A percentile compares a stretch with the other conserved stretches of the same genome.
These are phyloP conservation scores for Leucosticte australis DNA, from an alignment of 2,113 vertebrate species.

Conservation along the genomic window DNA sequence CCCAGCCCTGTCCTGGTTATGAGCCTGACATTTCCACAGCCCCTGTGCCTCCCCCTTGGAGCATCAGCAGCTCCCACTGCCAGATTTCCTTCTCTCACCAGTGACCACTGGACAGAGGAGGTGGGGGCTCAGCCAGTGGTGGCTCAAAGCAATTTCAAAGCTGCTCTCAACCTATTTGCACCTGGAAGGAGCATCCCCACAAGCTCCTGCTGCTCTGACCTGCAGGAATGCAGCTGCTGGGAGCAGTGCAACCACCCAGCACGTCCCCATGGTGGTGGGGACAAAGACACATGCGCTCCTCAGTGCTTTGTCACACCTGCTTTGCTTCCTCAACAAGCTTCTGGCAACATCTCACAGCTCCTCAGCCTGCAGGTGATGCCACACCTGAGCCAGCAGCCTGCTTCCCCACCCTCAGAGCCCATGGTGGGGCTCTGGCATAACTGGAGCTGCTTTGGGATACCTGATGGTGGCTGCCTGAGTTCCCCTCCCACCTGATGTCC, in stretches of 20 bases:
- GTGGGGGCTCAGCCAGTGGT: not conserved
- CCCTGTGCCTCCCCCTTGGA: fast-evolving
- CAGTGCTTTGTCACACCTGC: not conserved
- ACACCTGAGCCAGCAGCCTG: not conserved
- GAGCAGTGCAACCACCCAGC: not conserved
- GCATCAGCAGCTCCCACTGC: not conserved
- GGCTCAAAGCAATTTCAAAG: not conserved
- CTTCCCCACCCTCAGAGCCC: not conserved
- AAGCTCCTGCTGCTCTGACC: not conserved
- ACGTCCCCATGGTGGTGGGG: fast-evolving
- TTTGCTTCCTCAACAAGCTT: not conserved
- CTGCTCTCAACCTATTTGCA: fast-evolving
- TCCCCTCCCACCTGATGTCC: not conserved
- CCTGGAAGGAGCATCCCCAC: not conserved
- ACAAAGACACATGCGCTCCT: not conserved
- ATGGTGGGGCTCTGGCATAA: not conserved
- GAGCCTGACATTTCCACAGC: not conserved
- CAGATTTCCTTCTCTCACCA: not conserved
- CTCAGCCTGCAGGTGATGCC: not conserved
- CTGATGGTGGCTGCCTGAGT: not conserved
- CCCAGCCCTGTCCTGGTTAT: not conserved
- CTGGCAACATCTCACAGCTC: not conserved
- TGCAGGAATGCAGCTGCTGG: not conserved
- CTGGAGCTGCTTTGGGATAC: not conserved
- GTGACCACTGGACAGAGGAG: not conserved